Percentiles rank a stretch among this genome's conserved stretches.
These are phyloP conservation scores for Stomorhina lunata DNA, from an alignment of 2,888 invertebrate species.

Conservation along the genomic window DNA sequence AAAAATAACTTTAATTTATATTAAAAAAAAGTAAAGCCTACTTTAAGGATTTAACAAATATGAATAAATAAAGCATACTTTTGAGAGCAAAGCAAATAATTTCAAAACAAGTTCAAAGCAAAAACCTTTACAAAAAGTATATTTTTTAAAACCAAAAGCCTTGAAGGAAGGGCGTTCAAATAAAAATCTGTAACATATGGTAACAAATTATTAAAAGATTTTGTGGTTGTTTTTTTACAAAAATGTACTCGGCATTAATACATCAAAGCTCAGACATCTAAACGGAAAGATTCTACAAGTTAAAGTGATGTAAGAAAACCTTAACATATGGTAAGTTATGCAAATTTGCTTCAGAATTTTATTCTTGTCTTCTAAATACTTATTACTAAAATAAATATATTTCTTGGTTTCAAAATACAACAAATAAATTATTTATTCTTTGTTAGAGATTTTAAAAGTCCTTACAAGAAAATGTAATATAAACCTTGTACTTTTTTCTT, in stretches of 20 bases:
- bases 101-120: conserved; percentile 5
- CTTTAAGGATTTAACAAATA: neutral
- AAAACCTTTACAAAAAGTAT: neutral
- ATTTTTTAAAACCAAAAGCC: no score
- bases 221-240: neutral
- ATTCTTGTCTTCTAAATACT: no score
- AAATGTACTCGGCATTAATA: no score
- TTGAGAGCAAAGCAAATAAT: neutral
- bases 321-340: conserved; percentile 61
- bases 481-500: conserved; percentile 18
- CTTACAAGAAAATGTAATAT: conserved; percentile 16
- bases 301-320: neutral
- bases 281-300: neutral
- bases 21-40: conserved; percentile 41
- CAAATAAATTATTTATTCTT: no score
- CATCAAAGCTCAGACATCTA: neutral
- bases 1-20: neutral
- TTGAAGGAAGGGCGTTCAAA: neutral
- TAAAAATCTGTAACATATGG: conserved; percentile 49
- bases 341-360: neutral
- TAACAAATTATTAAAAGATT: conserved; percentile 13
- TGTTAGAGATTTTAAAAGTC: no score
- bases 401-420: conserved; percentile 4
- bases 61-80: conserved; percentile 32
- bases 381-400: neutral